Base-by-base conservation (phyloP, 2,113 vertebrate genomes). In the Brevimyrus niger region DNA sequence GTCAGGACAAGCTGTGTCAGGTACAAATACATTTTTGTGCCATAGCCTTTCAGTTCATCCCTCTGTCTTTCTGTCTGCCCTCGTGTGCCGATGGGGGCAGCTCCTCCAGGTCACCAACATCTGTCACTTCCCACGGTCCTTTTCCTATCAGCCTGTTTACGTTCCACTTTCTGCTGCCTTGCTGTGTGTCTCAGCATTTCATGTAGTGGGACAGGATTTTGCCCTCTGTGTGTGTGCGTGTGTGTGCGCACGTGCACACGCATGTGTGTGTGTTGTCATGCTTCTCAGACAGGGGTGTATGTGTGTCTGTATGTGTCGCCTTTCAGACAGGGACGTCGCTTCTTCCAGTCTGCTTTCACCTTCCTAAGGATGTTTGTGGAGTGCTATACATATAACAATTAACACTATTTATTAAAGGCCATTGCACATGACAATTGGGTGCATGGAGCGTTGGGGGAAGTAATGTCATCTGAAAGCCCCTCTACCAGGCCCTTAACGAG, bases 401-500 rank as follows among this genome's bases (percentile, higher is more conserved):
- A 96, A 94, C 92, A 93, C 93, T 96, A 96, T 96, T 96, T 96
- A 96, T 96, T 96, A 96, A 96, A 96, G 93, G 94, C 94, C 95
- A 95, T 95, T 95, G 95, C 95, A 94, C 94, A 95, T 94, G 91
- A 93, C 88, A 88, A 73, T 82, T 91, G 51, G 82, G 35, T 88
- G 55, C 27, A n/a, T 69, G 61, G 42, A 11, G 61, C 17, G 7
- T 31, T 53, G 48, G 13, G 73, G 31, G 35, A 19, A 27, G 73
- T 80, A 38, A 80, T 19, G 35, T 73, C 65, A 73, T 13, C 31
- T 27, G 65, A 69, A 69, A 31, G 69, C 31, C 69, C 69, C 31
- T 76, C 69, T 76, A 76, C 17, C 11, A 38, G 27, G 31, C 3
- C 13, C 69, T 4, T 76, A 35, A 73, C 31, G 4, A 38, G 31